These are phyloP conservation scores for Epinephelus fuscoguttatus DNA, from an alignment of 2,113 vertebrate genomes.

Conservation along the genomic window DNA sequence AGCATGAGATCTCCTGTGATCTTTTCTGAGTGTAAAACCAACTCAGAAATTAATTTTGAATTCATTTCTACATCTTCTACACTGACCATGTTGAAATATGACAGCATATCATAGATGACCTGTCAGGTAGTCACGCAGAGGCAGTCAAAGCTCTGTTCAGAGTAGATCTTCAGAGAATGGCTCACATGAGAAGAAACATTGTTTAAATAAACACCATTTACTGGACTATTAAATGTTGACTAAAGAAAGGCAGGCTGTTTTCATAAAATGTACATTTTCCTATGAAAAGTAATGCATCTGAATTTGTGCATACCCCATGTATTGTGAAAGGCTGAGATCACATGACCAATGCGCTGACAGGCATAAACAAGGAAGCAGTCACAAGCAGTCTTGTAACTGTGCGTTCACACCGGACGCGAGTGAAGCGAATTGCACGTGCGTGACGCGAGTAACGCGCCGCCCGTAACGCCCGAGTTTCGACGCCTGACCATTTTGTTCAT, in stretches of 20 bases:
- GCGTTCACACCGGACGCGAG: too few relatives aligned
- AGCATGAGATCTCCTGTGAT: constrained; percentile 13
- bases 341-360: too few relatives aligned
- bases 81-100: background rate
- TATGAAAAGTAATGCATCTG: too few relatives aligned
- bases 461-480: too few relatives aligned
- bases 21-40: background rate
- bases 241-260: background rate
- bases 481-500: too few relatives aligned
- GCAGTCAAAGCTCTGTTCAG: background rate
- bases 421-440: too few relatives aligned
- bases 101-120: background rate
- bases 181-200: background rate
- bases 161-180: background rate
- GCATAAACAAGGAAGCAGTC: too few relatives aligned
- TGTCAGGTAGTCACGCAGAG: background rate
- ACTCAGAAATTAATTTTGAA: background rate
- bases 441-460: too few relatives aligned
- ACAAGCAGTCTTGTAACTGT: too few relatives aligned
- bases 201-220: background rate
- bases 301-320: too few relatives aligned
- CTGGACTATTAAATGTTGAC: background rate
- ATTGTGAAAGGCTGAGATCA: too few relatives aligned
- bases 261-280: too few relatives aligned
- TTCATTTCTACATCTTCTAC: background rate